Conservation (phyloP, 2,888 invertebrate genomes). For the Phanerotoma sp. region DNA sequence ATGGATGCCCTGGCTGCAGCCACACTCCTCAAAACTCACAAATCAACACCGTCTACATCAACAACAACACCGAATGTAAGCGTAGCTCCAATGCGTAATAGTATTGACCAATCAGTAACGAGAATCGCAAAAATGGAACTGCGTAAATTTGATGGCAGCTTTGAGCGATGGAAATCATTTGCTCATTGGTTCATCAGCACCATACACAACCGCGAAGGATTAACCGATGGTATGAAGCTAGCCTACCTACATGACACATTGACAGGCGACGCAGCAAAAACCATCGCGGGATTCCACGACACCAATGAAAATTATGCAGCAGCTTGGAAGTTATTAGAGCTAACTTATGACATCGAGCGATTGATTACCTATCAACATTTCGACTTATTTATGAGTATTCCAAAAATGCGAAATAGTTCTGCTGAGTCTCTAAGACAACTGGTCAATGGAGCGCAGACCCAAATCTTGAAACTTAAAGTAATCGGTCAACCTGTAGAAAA, state of each 20-base stretch:
- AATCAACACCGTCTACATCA: neutral
- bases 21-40: no score
- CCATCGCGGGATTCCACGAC: slow-evolving; percentile 20
- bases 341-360: slow-evolving; percentile 20
- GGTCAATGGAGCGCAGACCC: neutral
- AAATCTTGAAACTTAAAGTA: neutral
- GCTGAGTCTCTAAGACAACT: neutral
- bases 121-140: neutral
- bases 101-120: neutral
- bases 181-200: neutral
- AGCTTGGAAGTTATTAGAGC: slow-evolving; percentile 19
- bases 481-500: neutral
- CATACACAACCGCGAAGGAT: neutral
- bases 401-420: slow-evolving; percentile 1
- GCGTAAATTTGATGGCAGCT: neutral
- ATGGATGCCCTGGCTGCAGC: neutral
- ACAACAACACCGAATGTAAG: neutral
- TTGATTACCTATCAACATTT: slow-evolving; percentile 16
- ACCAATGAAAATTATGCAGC: slow-evolving; percentile 19
- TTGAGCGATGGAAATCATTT: neutral
- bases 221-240: neutral
- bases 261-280: slow-evolving; percentile 11
- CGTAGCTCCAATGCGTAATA: neutral
- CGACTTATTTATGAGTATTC: neutral
- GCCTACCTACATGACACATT: neutral